These are phyloP conservation scores for Sesia bembeciformis DNA, from an alignment of 2,888 invertebrate genomes.

Conservation along the genomic window DNA sequence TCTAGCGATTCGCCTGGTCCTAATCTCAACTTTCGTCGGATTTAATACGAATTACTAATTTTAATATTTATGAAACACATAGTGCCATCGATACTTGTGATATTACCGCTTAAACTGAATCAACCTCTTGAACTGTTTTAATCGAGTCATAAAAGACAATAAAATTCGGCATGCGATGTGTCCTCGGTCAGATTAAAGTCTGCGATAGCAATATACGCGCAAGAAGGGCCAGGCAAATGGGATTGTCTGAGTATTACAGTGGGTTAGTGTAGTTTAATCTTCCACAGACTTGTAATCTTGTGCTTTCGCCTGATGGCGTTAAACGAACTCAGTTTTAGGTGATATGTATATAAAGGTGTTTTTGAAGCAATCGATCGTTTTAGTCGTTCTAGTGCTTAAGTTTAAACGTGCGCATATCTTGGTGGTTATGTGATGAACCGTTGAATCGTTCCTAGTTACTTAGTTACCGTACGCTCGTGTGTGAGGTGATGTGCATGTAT, in stretches of 20 bases:
- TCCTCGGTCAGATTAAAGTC: slow-evolving; percentile 28
- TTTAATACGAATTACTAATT: slow-evolving; percentile 29
- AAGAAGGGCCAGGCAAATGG: slow-evolving; percentile 23
- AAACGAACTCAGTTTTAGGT: slow-evolving; percentile 30
- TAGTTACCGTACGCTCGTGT: slow-evolving; percentile 27
- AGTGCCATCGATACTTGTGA: slow-evolving; percentile 61
- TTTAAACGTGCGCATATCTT: slow-evolving; percentile 61
- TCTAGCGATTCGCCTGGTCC: slow-evolving; percentile 13
- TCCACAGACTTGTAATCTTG: slow-evolving; percentile 43
- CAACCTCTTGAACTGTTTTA: background rate
- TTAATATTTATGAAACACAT: slow-evolving; percentile 13
- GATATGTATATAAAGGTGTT: slow-evolving; percentile 30
- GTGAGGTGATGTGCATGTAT: slow-evolving; percentile 4
- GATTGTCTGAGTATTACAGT: slow-evolving; percentile 22
- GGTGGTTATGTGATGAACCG: slow-evolving; percentile 54
- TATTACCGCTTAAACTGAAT: slow-evolving; percentile 26
- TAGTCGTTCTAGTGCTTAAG: slow-evolving; percentile 52
- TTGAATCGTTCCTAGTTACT: slow-evolving; percentile 51
- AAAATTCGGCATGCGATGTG: slow-evolving; percentile 19
- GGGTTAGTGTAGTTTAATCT: slow-evolving; percentile 37
- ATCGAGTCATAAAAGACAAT: slow-evolving; percentile 26
- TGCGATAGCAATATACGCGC: slow-evolving; percentile 26
- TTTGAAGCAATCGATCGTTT: slow-evolving; percentile 33
- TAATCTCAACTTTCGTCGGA: slow-evolving; percentile 9
- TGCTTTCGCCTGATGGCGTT: slow-evolving; percentile 35